Evolutionary conservation across 2,113 vertebrate genomes (phyloP), one percentile per base, ranked within the genome.

Genomic region (Alosa alosa): DNA sequence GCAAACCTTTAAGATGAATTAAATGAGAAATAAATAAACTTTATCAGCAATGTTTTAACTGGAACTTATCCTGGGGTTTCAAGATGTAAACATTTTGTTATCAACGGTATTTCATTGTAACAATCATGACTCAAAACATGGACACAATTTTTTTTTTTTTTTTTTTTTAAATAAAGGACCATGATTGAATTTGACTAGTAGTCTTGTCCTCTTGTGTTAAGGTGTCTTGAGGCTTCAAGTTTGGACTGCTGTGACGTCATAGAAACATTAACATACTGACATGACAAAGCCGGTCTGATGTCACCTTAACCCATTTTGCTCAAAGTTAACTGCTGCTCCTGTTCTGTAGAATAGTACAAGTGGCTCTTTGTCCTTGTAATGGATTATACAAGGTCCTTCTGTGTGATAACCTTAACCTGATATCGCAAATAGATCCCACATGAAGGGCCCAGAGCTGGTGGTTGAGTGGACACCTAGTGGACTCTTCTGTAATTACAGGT

Each of bases 121-220:
- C 89, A 91, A 92, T 87, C 85, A 87, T 92, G 90, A 90, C 81
- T 44, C 84, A 85, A 83, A 86, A 88, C 86, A 47, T 81, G 90
- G 84, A 87, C 75, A 82, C 13, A 39, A 78, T 36, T 39, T 75
- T 75, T 13, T 75, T 44, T 44, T 44, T 72, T 72, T 22, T 55
- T 84, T 90, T 93, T 94, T 44, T 93, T 93, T 90, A 95, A 75
- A 94, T 94, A 93, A 95, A 94, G 90, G 68, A 90, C 89, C 85
- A 86, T 83, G 89, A 90, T 89, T 88, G 64, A 86, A 86, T 86
- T 87, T 84, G 45, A 89, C 83, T 83, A 41, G 55, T 72, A n/a
- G 44, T 25, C 46, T 57, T 4, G 20, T 78, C 4, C 10, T 39
- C 31, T 8, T n/a, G 6, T 57, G 52, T 57, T 64, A 64, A 22